Evolutionary conservation across 1,140 invertebrate genomes (phyloP), one percentile per base, ranked within the genome.

Genomic region (Conopomorpha cramerella): DNA sequence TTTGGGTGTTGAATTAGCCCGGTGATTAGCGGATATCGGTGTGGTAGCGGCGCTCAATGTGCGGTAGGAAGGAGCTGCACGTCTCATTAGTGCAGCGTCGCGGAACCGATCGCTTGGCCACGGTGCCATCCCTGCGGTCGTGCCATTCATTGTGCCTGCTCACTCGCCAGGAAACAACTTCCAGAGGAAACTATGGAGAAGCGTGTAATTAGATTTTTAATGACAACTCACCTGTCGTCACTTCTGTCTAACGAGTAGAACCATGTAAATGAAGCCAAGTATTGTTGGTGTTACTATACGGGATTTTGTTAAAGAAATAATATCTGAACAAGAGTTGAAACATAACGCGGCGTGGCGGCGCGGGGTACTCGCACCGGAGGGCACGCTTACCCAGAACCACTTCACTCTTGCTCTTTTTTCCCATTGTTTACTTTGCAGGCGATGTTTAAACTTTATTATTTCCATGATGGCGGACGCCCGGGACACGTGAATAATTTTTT

Each of bases 381-480:
- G 19, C 19, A 10, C 19, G 4, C 19, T 6, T 10, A 10, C 19
- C 19, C 10, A 4, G 19, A 6, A 10, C 19, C 10, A 10, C 50
- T 51, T 44, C 34, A 30, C 36, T 49, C 43, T 51, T 64, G 51
- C 47, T 66, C 54, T 60, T 71, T 74, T 68, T 64, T 45, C 49
- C 62, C 65, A 74, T 72, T 74, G 70, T 74, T 74, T 71, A 60
- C 59, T 74, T 71, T 61, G 63, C 58, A 49, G 56, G 49, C 56
- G 56, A 57, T 55, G 54, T 61, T 68, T 61, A 53, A 59, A 60
- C 63, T 72, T 68, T 72, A 68, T 61, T 58, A 68, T 68, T 61
- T 56, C 63, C 60, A 63, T 70, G 56, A 55, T 50, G 56, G 55
- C 42, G 49, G 57, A 55, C 53, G 55, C 44, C 37, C 18, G 34